A percentile compares a stretch with the other conserved stretches of the same genome.
Evolutionary conservation across 2,113 vertebrate genomes (phyloP).

Genomic region (Lota lota): DNA sequence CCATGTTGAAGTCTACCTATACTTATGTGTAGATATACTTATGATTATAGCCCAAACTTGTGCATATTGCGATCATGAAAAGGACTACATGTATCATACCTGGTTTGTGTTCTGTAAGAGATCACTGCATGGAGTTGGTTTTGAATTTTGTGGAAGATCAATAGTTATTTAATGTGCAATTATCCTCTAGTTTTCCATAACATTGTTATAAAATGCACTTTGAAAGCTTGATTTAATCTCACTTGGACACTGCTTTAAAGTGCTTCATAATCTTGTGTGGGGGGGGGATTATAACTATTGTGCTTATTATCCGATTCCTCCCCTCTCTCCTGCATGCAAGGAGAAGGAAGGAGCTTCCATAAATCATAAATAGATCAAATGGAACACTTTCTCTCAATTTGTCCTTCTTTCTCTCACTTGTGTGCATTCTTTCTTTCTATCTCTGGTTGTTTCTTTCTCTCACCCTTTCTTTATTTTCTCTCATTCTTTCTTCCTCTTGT

Average conservation of each 20-base stretch:
- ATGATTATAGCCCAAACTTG: too few species aligned
- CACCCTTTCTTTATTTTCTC: neutral
- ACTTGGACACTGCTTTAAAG: constrained; percentile 18
- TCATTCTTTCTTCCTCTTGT: neutral
- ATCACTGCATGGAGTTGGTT: too few species aligned
- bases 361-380: neutral
- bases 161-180: too few species aligned
- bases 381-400: neutral
- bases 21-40: too few species aligned
- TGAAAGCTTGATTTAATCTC: constrained; percentile 25
- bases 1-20: too few species aligned
- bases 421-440: neutral
- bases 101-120: too few species aligned
- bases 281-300: constrained; percentile 6
- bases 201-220: too few species aligned
- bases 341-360: constrained; percentile 5
- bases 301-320: neutral
- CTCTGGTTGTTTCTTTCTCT: neutral
- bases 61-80: too few species aligned
- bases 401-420: neutral
- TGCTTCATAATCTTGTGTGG: constrained; percentile 31
- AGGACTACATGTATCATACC: too few species aligned
- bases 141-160: too few species aligned
- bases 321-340: neutral
- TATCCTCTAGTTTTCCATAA: too few species aligned